phyloP scores from a whole-genome alignment of 2,797 vertebrate genomes.

The Sciurus vulgaris region DNA sequence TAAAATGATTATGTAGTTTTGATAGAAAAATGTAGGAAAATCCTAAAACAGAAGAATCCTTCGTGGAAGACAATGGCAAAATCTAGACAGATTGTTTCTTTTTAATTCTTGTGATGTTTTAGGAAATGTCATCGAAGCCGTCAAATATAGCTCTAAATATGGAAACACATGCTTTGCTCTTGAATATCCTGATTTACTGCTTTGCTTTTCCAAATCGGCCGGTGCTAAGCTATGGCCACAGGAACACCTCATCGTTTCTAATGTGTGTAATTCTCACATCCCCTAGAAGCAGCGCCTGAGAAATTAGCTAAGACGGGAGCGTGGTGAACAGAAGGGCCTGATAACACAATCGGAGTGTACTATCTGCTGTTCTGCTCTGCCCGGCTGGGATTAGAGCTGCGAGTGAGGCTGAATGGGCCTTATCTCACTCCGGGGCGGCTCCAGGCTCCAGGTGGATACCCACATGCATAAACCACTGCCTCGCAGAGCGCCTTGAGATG shows the following conservation, averaged over 20 bases:
- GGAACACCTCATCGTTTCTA: constrained; percentile 24
- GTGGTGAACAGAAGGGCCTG: background rate
- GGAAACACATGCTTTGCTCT: constrained; percentile 71
- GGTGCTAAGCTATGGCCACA: constrained; percentile 35
- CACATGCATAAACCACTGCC: constrained; percentile 80
- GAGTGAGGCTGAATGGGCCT: constrained; percentile 67
- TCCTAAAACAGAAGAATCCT: constrained; percentile 68
- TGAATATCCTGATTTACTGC: constrained; percentile 54
- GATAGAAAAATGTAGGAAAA: constrained; percentile 64
- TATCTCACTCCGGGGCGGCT: constrained; percentile 74
- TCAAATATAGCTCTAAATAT: constrained; percentile 71
- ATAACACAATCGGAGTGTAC: constrained; percentile 76
- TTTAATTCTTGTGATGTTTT: constrained; percentile 78
- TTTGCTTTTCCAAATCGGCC: constrained; percentile 71
- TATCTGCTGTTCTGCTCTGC: constrained; percentile 70
- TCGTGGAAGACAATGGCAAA: constrained; percentile 71
- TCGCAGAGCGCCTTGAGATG: constrained; percentile 63
- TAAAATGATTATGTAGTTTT: background rate
- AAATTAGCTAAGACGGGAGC: constrained; percentile 72
- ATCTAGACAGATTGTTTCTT: constrained; percentile 67
- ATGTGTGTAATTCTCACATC: constrained; percentile 17
- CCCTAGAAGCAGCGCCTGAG: constrained; percentile 57
- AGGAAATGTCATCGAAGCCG: constrained; percentile 70
- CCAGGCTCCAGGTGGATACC: constrained; percentile 73
- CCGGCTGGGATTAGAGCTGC: constrained; percentile 74